Evolutionary conservation across 2,888 invertebrate species (phyloP).

Genomic region (Parnassius mnemosyne): DNA sequence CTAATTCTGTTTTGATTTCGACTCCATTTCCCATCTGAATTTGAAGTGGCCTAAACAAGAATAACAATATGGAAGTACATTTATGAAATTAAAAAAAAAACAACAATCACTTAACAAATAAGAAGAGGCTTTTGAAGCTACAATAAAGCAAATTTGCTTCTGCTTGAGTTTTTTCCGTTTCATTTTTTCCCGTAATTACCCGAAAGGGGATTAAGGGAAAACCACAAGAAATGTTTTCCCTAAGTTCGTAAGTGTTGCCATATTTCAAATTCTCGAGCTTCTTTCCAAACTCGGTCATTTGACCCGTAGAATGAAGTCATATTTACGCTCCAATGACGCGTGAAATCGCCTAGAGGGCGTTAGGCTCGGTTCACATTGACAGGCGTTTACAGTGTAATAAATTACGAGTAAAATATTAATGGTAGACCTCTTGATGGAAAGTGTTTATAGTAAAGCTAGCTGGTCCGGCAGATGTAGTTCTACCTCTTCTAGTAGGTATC

Average conservation of each 20-base stretch:
- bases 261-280: constrained; percentile 29
- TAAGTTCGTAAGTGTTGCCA: constrained; percentile 12
- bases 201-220: constrained; percentile 8
- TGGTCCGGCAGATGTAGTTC: no score
- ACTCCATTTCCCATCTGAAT: neutral
- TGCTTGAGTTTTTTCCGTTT: constrained; percentile 10
- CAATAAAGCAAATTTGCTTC: constrained; percentile 7
- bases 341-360: constrained; percentile 33
- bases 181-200: constrained; percentile 22
- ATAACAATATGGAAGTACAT: neutral
- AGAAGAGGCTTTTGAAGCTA: neutral
- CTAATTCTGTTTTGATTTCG: neutral
- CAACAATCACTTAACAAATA: constrained; percentile 17
- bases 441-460: no score
- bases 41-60: neutral
- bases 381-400: constrained; percentile 9
- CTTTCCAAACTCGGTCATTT: constrained; percentile 28
- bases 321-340: constrained; percentile 32
- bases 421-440: neutral
- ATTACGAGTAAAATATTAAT: constrained; percentile 15
- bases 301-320: constrained; percentile 28
- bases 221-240: constrained; percentile 7
- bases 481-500: no score
- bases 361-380: constrained; percentile 25
- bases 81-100: neutral